A percentile compares a stretch with the other conserved stretches of the same genome.
Evolutionary conservation across 2,888 invertebrate species (phyloP).

Genomic region (Caenorhabditis sp.): DNA sequence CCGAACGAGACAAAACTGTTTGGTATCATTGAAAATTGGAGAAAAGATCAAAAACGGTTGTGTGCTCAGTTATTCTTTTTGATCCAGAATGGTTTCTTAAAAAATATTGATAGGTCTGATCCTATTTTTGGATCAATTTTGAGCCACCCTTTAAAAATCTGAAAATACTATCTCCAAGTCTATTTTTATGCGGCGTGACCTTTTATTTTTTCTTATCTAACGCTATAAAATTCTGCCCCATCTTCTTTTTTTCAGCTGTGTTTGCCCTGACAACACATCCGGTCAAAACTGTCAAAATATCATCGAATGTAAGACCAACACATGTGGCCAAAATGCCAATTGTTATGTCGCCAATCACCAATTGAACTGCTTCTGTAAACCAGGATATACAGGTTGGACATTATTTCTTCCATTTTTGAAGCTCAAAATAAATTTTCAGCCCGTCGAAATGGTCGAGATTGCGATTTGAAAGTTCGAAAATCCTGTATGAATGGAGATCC

Average conservation of each 20-base stretch:
- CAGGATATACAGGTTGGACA: constrained; percentile 48
- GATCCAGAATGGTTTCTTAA: no score
- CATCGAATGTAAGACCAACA: constrained; percentile 39
- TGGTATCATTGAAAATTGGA: no score
- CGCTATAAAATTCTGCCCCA: no score
- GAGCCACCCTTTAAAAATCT: no score
- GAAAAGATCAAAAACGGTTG: no score
- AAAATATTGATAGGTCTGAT: no score
- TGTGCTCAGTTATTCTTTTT: no score
- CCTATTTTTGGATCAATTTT: no score
- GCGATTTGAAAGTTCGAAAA: constrained; percentile 30
- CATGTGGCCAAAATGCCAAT: constrained; percentile 56
- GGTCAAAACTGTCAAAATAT: constrained; percentile 79
- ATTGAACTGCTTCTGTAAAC: constrained; percentile 58
- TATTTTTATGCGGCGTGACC: background rate
- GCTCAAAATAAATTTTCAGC: constrained; percentile 19
- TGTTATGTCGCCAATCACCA: constrained; percentile 59
- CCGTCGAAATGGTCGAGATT: constrained; percentile 24
- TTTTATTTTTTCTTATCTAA: background rate
- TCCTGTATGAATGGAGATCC: constrained; percentile 68
- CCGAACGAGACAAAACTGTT: no score
- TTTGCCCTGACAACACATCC: constrained; percentile 77
- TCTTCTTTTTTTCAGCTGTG: constrained; percentile 42
- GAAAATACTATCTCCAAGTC: no score
- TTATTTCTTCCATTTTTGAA: background rate